Base-by-base conservation (phyloP, 64 coral and sea anemone species). In the Actinia equina region DNA sequence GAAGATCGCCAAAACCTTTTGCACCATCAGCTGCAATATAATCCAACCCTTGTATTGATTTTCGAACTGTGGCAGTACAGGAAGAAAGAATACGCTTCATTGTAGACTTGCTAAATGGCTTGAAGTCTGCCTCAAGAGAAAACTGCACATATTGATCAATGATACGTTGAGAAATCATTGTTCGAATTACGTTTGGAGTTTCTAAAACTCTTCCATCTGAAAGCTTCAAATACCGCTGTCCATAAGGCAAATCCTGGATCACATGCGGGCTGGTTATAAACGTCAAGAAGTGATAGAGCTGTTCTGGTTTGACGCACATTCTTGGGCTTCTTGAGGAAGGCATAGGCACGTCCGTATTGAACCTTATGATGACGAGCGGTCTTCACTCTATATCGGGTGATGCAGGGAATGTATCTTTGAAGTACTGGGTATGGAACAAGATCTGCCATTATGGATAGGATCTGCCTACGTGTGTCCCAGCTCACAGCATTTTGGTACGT, bases 71-170 rank as follows among this genome's bases (percentile, higher is more conserved):
- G 6, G 52, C 86, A 16, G 45, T 20, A 30, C 86, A 88, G 4
- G 44, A 62, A 17, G 86, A 88, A 26, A 41, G 22, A 69, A 88
- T 74, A 59, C 76, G 65, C 58, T 52, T 22, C 86, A 88, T 88
- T 3, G 87, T 88, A 53, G 87, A 42, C 37, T 45, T 8, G 79
- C 88, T 84, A 46, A 89, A 89, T 54, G 88, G 88, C 55, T 79
- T 76, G 19, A 89, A 89, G 52, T 77, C 12, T 74, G 79, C 52
- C 67, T 89, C 88, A 20, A 67, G 6, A 37, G 77, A 89, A 44
- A 70, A 89, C 56, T 79, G 78, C 42, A 65, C 59, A 43, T 84
- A 89, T 37, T 89, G 88, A 58, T 83, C 82, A 46, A 71, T 22
- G 43, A 89, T 77, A 56, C 59, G 78, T 15, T 83, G 64, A 3